Percentiles rank a stretch among this genome's conserved stretches.
Conservation (phyloP, 2,113 vertebrate species). For the Galeopterus variegatus region DNA sequence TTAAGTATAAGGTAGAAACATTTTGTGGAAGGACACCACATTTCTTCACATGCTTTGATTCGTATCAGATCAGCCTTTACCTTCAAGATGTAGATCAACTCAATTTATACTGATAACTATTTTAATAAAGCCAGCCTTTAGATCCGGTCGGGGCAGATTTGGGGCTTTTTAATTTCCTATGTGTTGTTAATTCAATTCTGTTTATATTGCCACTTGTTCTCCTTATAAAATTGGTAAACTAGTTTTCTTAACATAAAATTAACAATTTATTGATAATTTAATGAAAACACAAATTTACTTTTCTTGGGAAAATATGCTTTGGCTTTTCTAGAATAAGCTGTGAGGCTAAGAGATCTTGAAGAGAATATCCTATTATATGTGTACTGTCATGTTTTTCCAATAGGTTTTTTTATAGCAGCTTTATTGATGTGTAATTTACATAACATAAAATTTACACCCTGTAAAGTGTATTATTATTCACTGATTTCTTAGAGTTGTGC, state of each 20-base stretch:
- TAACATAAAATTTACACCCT: neutral
- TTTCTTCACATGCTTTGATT: slow-evolving; percentile 45
- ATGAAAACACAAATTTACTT: neutral
- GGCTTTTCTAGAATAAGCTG: neutral
- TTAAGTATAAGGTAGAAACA: slow-evolving; percentile 1
- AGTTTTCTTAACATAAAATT: neutral
- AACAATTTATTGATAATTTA: slow-evolving; percentile 9
- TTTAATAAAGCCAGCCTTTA: slow-evolving; percentile 34
- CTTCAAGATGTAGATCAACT: neutral
- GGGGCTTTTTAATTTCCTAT: neutral
- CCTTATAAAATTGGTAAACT: neutral
- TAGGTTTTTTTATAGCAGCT: too few relatives aligned
- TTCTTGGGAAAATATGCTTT: neutral
- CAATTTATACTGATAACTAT: neutral
- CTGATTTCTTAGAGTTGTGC: neutral
- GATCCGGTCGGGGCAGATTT: slow-evolving; percentile 2
- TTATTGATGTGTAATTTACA: too few relatives aligned
- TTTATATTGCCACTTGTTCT: neutral
- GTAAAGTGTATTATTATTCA: neutral
- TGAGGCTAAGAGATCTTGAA: neutral
- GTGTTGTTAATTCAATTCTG: neutral
- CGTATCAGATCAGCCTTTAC: neutral
- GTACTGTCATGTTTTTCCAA: too few relatives aligned
- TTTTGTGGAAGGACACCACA: neutral
- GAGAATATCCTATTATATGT: neutral